Evolutionary conservation across 2,888 invertebrate genomes (phyloP), one percentile per base, ranked within the genome.

Genomic region (Himalopsyche anomala): DNA sequence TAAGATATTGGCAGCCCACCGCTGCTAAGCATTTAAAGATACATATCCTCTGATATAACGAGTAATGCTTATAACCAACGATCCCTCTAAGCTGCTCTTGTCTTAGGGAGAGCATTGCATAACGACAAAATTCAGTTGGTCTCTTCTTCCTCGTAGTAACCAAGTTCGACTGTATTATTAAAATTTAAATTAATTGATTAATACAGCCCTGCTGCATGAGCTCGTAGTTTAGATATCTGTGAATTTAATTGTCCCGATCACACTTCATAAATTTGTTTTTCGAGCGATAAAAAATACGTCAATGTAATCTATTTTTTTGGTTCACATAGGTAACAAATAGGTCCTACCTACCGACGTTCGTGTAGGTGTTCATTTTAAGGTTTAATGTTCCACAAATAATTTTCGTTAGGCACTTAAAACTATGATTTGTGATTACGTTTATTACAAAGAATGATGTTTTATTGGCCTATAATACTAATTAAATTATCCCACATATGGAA

Each of bases 401-500:
- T 62, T 62, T 8, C 19, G 62, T 62, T 62, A 8, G 62, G 62
- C 62, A 62, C 62, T 62, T 62, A 62, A 62, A 62, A 62, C n/a
- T 62, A 19, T 62, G 62, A 62, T 62, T 62, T 62, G 62, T 62
- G 62, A 62, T 62, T 19, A 62, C 62, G 28, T 62, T 62, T 62
- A 62, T 62, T 62, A 19, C 8, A 28, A 62, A 51, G 62, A 28
- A 28, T 28, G 62, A 62, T 62, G 62, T 62, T 62, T 62, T 62
- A 62, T 62, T 19, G 62, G 62, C 19, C 62, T 62, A 28, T 62
- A 62, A 19, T 62, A 62, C 62, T 62, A 62, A 62, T 62, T 62
- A 62, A 62, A 62, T 62, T 62, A 62, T 62, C 62, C 62, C 62
- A 62, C 62, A 28, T 62, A 62, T 62, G 62, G 19, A 62, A 62